Base-by-base conservation (phyloP, 2,888 invertebrate genomes). In the Autographa pulchrina region DNA sequence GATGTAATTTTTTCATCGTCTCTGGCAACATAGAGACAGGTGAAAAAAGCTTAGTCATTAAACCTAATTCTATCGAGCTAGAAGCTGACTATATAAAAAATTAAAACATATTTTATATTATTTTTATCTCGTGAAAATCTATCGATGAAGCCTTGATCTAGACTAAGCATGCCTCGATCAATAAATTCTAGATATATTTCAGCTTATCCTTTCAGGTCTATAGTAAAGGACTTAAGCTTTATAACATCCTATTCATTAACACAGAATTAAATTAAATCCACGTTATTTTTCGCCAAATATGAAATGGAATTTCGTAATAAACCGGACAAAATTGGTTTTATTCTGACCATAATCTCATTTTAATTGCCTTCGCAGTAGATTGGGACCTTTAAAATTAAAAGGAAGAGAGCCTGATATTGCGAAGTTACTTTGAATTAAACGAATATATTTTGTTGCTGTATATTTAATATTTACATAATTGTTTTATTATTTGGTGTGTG, bases 281-380 rank as follows among this genome's bases (percentile, higher is more conserved):
- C 25, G 32, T 32, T 59, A 20, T 62, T 62, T 63, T 62, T 31
- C 4, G 14, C 11, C 7, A 52, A 68, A 64, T 62, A 62, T 56
- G 0, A 62, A 70, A 70, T 81, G 62, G 66, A 66, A 72, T 81
- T 80, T 52, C 25, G 60, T 61, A 75, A 72, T 52, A 32, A 48
- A 38, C 62, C 66, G 16, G 52, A n/a, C 62, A 25, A 73, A 73
- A 82, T 80, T 80, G 77, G 68, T 71, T 75, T 69, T 70, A 31
- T 65, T 73, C 59, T 66, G 67, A 63, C 58, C 62, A 69, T 80
- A 82, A 80, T 80, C 83, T 82, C 41, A 80, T 73, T 82, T 80
- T 80, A 80, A 80, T 80, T 82, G 73, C 61, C 11, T 4, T 38
- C 72, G 61, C 64, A 38, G 38, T 59, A 61, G 35, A 65, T 16